These are phyloP conservation scores for Parauchenoglanis punctatus DNA, from an alignment of 2,797 vertebrate species.

Conservation along the genomic window DNA sequence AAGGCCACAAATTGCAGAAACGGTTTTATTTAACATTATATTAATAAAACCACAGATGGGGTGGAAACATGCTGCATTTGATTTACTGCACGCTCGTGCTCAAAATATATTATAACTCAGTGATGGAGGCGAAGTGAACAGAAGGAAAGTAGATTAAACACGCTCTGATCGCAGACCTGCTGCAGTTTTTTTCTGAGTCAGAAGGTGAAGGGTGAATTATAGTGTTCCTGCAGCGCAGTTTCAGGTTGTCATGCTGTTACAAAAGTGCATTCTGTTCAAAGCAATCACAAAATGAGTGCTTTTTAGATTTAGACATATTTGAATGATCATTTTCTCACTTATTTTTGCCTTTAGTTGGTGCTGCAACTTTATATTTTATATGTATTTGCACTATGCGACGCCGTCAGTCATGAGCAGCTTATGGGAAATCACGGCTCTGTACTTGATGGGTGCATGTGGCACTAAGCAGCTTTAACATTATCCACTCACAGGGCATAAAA, in stretches of 20 bases:
- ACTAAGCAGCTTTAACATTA: neutral
- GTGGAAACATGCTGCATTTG: slow-evolving; percentile 6
- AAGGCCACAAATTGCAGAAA: neutral
- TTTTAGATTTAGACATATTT: neutral
- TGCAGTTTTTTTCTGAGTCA: neutral
- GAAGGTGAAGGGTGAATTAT: slow-evolving; percentile 13
- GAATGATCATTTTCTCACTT: neutral
- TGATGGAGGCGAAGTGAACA: neutral
- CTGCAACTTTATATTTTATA: neutral
- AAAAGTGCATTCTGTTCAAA: neutral
- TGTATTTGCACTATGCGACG: neutral
- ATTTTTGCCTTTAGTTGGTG: neutral
- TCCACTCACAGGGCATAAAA: neutral
- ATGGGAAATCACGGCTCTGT: neutral
- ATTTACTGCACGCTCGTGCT: neutral
- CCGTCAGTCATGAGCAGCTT: neutral
- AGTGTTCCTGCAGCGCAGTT: neutral
- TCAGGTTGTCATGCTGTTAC: neutral
- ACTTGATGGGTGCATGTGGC: neutral
- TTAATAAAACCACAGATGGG: slow-evolving; percentile 21
- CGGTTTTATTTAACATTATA: neutral
- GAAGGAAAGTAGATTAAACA: neutral
- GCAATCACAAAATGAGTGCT: neutral
- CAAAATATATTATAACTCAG: neutral
- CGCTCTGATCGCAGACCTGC: neutral